Evolutionary conservation across 2,888 invertebrate genomes (phyloP).

Genomic region (Watsonalla binaria): DNA sequence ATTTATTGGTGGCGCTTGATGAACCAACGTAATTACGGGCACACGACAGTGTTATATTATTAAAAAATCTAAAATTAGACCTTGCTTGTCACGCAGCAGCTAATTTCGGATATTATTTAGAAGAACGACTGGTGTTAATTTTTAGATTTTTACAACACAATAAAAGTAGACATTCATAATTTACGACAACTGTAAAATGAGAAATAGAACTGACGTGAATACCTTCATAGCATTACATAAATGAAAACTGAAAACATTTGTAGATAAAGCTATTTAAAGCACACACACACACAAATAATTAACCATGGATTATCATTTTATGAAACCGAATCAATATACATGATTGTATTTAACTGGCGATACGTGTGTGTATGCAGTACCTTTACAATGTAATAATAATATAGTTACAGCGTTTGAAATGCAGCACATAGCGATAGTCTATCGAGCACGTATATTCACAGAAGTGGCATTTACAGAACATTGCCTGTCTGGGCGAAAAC

Average conservation of each 20-base stretch:
- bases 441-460: conserved; percentile 35
- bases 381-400: too few species aligned
- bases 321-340: too few species aligned
- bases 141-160: background rate
- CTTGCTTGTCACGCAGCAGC: conserved; percentile 1
- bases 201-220: too few species aligned
- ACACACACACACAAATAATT: too few species aligned
- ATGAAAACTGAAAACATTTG: too few species aligned
- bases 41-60: conserved; percentile 6
- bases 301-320: too few species aligned
- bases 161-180: background rate
- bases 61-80: conserved; percentile 6
- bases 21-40: conserved; percentile 23
- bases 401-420: conserved; percentile 3
- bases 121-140: background rate
- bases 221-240: too few species aligned
- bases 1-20: conserved; percentile 37
- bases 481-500: conserved; percentile 46
- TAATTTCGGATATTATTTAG: background rate
- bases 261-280: too few species aligned
- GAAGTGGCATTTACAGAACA: conserved; percentile 48
- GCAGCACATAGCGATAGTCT: conserved; percentile 16
- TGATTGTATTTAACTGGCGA: too few species aligned
- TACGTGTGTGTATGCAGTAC: too few species aligned
- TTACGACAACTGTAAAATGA: background rate